These are phyloP conservation scores for Caradrina kadenii DNA, from an alignment of 2,888 invertebrate genomes.

Conservation along the genomic window DNA sequence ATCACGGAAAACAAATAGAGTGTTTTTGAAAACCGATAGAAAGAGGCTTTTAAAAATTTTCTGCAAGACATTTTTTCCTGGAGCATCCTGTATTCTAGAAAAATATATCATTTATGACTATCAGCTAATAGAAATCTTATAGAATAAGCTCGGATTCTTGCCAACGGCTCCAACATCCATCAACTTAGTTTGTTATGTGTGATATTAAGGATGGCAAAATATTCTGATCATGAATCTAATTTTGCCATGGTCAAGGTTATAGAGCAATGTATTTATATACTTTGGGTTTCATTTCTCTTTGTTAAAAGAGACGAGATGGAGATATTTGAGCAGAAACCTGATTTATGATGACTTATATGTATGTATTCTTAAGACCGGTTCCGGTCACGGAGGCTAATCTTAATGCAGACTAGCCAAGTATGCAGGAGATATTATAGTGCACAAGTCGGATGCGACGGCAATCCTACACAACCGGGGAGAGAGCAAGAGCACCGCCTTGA, in stretches of 20 bases:
- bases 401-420: no score
- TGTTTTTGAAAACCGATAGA: no score
- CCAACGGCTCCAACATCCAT: slow-evolving; percentile 38
- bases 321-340: background rate
- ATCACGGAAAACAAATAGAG: no score
- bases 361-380: no score
- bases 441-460: no score
- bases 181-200: slow-evolving; percentile 19
- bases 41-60: no score
- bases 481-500: no score
- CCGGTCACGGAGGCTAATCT: no score
- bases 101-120: slow-evolving; percentile 2
- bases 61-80: no score
- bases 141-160: slow-evolving; percentile 22
- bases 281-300: background rate
- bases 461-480: no score
- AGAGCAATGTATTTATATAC: background rate
- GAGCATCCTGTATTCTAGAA: background rate
- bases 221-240: slow-evolving; percentile 30
- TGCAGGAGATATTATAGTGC: no score
- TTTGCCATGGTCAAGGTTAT: slow-evolving; percentile 30
- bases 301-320: background rate
- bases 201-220: slow-evolving; percentile 23
- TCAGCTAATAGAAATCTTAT: slow-evolving; percentile 47
- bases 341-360: no score